These are phyloP conservation scores for Bhutanitis thaidina DNA, from an alignment of 2,888 invertebrate species.

Conservation along the genomic window DNA sequence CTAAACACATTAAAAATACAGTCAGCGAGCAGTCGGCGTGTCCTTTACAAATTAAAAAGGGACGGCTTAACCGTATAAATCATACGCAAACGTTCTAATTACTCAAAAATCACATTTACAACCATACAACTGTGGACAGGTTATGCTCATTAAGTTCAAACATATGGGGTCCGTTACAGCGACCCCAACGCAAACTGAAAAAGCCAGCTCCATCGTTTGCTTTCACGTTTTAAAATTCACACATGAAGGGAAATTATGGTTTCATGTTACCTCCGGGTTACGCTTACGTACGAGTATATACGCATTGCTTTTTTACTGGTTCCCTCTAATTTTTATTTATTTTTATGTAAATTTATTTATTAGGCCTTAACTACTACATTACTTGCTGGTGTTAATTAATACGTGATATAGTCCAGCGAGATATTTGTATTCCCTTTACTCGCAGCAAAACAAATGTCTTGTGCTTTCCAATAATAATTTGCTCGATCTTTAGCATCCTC, in stretches of 20 bases:
- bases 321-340: too few relatives aligned
- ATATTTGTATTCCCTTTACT: too few relatives aligned
- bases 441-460: too few relatives aligned
- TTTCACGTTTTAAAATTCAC: slow-evolving; percentile 41
- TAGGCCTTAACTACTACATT: too few relatives aligned
- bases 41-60: slow-evolving; percentile 54
- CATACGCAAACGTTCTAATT: slow-evolving; percentile 61
- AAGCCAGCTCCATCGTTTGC: slow-evolving; percentile 40
- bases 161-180: slow-evolving; percentile 27
- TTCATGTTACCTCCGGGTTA: slow-evolving; percentile 1
- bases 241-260: slow-evolving; percentile 34
- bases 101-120: slow-evolving; percentile 63
- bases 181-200: slow-evolving; percentile 38
- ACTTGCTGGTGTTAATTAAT: too few relatives aligned
- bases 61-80: slow-evolving; percentile 46
- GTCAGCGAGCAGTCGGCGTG: slow-evolving; percentile 27
- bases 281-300: not conserved
- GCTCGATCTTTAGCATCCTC: too few relatives aligned
- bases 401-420: too few relatives aligned
- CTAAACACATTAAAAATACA: slow-evolving; percentile 34
- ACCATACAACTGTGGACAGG: slow-evolving; percentile 49
- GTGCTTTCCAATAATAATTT: too few relatives aligned
- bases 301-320: too few relatives aligned
- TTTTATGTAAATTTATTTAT: too few relatives aligned
- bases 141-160: slow-evolving; percentile 51